Evolutionary conservation across 2,888 invertebrate genomes (phyloP), one percentile per base, ranked within the genome.

Genomic region (Drosophila paramelanica): DNA sequence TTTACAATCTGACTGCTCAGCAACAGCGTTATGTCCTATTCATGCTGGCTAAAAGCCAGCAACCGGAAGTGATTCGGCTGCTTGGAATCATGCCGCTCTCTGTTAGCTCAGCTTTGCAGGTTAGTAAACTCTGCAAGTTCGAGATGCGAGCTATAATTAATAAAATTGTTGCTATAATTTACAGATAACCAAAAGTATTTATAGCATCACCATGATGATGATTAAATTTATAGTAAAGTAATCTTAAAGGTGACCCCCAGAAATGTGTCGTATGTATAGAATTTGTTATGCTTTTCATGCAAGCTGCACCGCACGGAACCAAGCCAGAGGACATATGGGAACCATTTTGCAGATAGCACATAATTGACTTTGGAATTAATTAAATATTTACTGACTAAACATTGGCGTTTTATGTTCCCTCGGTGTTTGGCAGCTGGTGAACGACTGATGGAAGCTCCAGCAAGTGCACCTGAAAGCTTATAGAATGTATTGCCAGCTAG

Each of bases 341-440:
- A 62, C 56, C 64, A 65, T 77, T 71, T 67, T 66, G 65, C 52
- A 67, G 72, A 66, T 67, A 55, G 50, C 67, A 67, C 50, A 36
- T 73, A 67, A 66, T 31, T 69, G 77, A 68, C 73, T 80, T 84
- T 81, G 80, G 81, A 86, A 89, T 82, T 89, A 86, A 88, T 89
- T 89, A 88, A 86, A 88, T 87, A 76, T 82, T 88, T 80, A 71
- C 86, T 70, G 67, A 73, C 79, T 79, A 75, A 82, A 87, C 77
- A 77, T 75, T 70, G 68, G 74, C 73, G 67, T 78, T 87, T 81
- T 79, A 74, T 72, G 73, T 78, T 69, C 23, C 33, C 33, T 31
- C 47, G 27, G 13, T 45, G 25, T 13, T 53, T 25, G n/a, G 14
- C 14, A 39, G 20, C 13, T 25, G 31, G 42, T 20, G 38, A 3